Percentiles rank a stretch among this genome's conserved stretches.
These are phyloP conservation scores for Drosophila nr. medialis DNA, from an alignment of 2,888 invertebrate genomes.

Conservation along the genomic window DNA sequence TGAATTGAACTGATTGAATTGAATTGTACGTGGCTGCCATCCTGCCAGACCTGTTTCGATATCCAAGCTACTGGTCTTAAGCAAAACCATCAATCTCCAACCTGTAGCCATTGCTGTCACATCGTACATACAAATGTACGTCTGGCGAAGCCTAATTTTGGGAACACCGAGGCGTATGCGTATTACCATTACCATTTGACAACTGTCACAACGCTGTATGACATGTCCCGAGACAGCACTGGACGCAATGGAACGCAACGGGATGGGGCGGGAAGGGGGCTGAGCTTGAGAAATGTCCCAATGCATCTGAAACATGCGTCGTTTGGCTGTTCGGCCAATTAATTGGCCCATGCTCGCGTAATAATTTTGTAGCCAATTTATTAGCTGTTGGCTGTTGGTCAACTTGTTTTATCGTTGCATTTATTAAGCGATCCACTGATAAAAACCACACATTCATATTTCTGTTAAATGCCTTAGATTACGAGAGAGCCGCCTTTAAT, in stretches of 20 bases:
- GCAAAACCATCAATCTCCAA: slow-evolving; percentile 76
- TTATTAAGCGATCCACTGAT: slow-evolving; percentile 73
- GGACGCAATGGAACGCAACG: not conserved
- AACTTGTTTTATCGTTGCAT: slow-evolving; percentile 74
- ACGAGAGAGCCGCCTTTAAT: slow-evolving; percentile 44
- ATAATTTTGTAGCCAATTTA: slow-evolving; percentile 80
- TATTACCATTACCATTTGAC: slow-evolving; percentile 73
- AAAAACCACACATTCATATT: slow-evolving; percentile 70
- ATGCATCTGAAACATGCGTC: slow-evolving; percentile 50
- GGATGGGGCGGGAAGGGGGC: slow-evolving; percentile 5
- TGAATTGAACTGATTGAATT: slow-evolving; percentile 58
- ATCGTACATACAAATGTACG: slow-evolving; percentile 55
- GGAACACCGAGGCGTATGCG: slow-evolving; percentile 53
- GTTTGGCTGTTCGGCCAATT: slow-evolving; percentile 48
- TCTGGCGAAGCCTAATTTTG: slow-evolving; percentile 61
- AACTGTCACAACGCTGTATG: slow-evolving; percentile 79
- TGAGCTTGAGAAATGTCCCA: slow-evolving; percentile 55
- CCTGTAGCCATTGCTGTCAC: slow-evolving; percentile 64
- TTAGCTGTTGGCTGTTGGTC: slow-evolving; percentile 65
- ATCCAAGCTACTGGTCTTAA: slow-evolving; percentile 74
- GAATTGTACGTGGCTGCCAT: slow-evolving; percentile 59
- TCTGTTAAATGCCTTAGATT: slow-evolving; percentile 73
- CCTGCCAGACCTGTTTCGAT: slow-evolving; percentile 75
- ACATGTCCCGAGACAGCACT: slow-evolving; percentile 45
- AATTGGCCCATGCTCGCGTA: slow-evolving; percentile 71